A percentile compares a stretch with the other conserved stretches of the same genome.
phyloP scores from a whole-genome alignment of 2,888 invertebrate genomes.

The Drosophila rellima region DNA sequence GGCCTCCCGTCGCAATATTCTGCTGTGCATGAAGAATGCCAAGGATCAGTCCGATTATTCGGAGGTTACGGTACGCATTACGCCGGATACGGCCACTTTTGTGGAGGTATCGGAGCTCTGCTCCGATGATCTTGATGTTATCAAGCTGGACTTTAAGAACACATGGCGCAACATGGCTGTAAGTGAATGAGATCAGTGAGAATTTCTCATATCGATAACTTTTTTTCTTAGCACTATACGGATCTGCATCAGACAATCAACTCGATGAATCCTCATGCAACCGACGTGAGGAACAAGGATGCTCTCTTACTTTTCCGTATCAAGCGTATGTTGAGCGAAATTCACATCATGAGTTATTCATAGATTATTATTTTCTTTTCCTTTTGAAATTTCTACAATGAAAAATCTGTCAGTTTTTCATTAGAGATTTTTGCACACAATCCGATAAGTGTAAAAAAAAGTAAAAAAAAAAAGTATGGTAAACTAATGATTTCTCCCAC shows the following conservation, averaged over 20 bases:
- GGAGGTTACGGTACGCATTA: slow-evolving; percentile 69
- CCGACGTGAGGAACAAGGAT: slow-evolving; percentile 66
- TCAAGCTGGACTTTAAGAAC: slow-evolving; percentile 69
- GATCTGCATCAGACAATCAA: slow-evolving; percentile 80
- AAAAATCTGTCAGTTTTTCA: slow-evolving; percentile 32
- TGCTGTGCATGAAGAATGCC: slow-evolving; percentile 70
- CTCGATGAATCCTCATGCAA: slow-evolving; percentile 65
- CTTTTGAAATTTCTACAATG: neutral
- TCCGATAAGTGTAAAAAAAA: slow-evolving; percentile 3
- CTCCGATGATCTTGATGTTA: slow-evolving; percentile 69
- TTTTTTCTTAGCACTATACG: slow-evolving; percentile 61
- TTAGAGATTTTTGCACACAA: neutral
- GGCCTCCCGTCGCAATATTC: slow-evolving; percentile 75
- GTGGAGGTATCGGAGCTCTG: slow-evolving; percentile 81
- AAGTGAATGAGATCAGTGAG: slow-evolving; percentile 24
- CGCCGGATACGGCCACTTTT: slow-evolving; percentile 79
- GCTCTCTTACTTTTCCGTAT: slow-evolving; percentile 64
- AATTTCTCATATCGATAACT: neutral
- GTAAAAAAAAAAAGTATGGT: slow-evolving; percentile 3
- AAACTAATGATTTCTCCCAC: slow-evolving; percentile 30
- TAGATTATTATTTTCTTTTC: slow-evolving; percentile 22
- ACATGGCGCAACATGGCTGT: slow-evolving; percentile 83
- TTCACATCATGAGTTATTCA: slow-evolving; percentile 73
- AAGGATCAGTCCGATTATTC: slow-evolving; percentile 62
- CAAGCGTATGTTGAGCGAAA: slow-evolving; percentile 60